Evolutionary conservation across 30 jellyfish, hydroid and myxozoan genomes (phyloP).

Genomic region (Hydractinia symbiolongicarpus): DNA sequence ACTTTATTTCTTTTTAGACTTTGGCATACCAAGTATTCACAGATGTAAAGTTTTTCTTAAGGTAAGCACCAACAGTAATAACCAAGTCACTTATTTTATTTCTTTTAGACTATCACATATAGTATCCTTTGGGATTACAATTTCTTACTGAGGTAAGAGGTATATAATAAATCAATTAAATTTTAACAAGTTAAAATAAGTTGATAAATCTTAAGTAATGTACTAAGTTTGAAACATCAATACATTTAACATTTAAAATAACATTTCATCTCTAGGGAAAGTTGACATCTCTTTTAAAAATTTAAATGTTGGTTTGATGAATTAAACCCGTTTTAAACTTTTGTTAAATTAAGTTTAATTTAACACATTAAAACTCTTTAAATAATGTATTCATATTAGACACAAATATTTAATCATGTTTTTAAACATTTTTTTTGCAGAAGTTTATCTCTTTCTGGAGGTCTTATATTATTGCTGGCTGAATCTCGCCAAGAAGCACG

Average conservation of each 20-base stretch:
- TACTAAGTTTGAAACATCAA: background rate
- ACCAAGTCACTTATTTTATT: background rate
- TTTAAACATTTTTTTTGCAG: slow-evolving; percentile 25
- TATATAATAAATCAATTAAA: background rate
- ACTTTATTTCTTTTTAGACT: slow-evolving; percentile 47
- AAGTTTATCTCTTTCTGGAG: slow-evolving; percentile 96
- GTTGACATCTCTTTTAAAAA: background rate
- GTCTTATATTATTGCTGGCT: slow-evolving; percentile 85
- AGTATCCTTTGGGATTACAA: slow-evolving; percentile 76
- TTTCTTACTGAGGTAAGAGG: slow-evolving; percentile 76
- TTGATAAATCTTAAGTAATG: background rate
- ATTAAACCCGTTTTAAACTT: too few relatives aligned
- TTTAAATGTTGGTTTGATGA: too few relatives aligned
- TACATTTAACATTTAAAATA: background rate
- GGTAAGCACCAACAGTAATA: slow-evolving; percentile 47
- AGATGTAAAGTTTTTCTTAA: slow-evolving; percentile 89
- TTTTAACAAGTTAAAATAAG: background rate
- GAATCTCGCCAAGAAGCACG: slow-evolving; percentile 94
- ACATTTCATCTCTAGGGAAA: background rate
- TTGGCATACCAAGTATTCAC: slow-evolving; percentile 90
- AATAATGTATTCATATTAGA: background rate
- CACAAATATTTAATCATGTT: background rate
- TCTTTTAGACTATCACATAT: slow-evolving; percentile 72
- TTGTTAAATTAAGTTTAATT: too few relatives aligned
- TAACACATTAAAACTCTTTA: too few relatives aligned